These are phyloP conservation scores for Pitangus sulphuratus DNA, from an alignment of 2,797 vertebrate genomes.

Conservation along the genomic window DNA sequence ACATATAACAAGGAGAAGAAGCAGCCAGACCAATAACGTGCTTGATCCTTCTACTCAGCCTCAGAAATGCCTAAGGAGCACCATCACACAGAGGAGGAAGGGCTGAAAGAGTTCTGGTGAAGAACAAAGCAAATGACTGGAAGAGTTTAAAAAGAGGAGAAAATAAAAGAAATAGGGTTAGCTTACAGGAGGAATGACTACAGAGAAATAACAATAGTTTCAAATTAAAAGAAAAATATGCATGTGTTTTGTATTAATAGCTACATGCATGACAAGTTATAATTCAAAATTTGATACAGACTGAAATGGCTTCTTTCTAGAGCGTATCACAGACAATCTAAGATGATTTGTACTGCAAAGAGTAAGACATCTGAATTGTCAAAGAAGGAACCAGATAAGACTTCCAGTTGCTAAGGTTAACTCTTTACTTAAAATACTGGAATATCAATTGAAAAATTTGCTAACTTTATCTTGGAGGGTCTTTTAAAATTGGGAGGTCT, in stretches of 20 bases:
- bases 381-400: background rate
- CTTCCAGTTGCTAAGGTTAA: background rate
- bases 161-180: background rate
- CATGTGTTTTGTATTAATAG: background rate
- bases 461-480: background rate
- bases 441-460: background rate
- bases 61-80: background rate
- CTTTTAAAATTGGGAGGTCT: background rate
- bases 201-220: background rate
- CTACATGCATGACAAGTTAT: background rate
- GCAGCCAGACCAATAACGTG: background rate
- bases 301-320: background rate
- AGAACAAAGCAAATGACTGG: background rate
- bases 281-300: background rate
- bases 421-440: background rate
- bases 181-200: background rate
- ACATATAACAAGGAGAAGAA: background rate
- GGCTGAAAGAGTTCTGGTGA: background rate
- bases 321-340: rapidly evolving
- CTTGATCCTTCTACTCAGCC: background rate
- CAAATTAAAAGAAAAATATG: background rate
- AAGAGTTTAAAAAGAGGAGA: background rate
- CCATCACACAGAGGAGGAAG: background rate
- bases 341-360: background rate
- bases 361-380: background rate